Evolutionary conservation across 2,888 invertebrate species (phyloP).

Genomic region (Monopis laevigella): DNA sequence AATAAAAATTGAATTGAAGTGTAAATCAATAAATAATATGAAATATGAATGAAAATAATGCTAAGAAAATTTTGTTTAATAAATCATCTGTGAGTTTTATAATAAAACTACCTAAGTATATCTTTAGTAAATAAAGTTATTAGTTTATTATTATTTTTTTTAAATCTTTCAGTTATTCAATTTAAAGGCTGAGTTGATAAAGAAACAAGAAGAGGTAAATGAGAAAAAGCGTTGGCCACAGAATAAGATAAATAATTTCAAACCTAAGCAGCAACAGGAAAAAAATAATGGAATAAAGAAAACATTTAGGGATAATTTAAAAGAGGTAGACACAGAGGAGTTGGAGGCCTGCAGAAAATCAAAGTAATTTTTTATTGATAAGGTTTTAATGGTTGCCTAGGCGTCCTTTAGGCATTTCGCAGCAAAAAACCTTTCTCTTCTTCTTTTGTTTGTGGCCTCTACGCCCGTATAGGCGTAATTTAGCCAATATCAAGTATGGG

Average conservation of each 20-base stretch:
- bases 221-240: conserved; percentile 69
- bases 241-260: conserved; percentile 60
- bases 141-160: conserved; percentile 10
- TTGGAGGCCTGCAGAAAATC: conserved; percentile 55
- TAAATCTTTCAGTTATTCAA: conserved; percentile 69
- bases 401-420: too few species aligned
- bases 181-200: conserved; percentile 87
- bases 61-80: conserved; percentile 58
- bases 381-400: too few species aligned
- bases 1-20: too few species aligned
- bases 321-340: conserved; percentile 46
- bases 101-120: background rate
- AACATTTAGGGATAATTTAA: conserved; percentile 41
- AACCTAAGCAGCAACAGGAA: conserved; percentile 46
- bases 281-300: conserved; percentile 43
- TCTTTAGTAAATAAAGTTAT: background rate
- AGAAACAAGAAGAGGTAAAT: conserved; percentile 85
- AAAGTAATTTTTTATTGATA: conserved; percentile 30
- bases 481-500: too few species aligned
- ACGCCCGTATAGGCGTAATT: too few species aligned
- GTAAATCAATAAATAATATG: too few species aligned
- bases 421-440: too few species aligned
- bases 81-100: conserved; percentile 58
- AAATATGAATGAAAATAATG: conserved; percentile 40
- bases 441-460: too few species aligned